A percentile compares a stretch with the other conserved stretches of the same genome.
Conservation (phyloP, 1,140 invertebrate genomes). For the Leptinotarsa undecemlineata region DNA sequence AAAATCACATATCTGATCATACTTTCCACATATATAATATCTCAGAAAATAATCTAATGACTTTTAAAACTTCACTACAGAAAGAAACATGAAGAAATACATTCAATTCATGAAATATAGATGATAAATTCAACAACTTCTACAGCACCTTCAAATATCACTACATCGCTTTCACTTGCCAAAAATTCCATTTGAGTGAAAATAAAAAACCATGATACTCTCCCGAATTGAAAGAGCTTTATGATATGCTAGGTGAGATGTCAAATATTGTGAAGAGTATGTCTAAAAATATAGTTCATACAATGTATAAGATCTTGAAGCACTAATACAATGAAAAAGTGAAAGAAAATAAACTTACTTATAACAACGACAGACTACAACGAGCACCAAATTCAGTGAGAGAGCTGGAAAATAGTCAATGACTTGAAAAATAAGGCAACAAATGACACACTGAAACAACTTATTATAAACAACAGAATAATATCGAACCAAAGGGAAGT, state of each 20-base stretch:
- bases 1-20: background rate
- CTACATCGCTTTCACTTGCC: background rate
- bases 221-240: background rate
- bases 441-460: background rate
- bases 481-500: background rate
- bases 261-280: background rate
- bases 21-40: background rate
- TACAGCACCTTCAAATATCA: background rate
- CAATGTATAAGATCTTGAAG: no score
- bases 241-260: background rate
- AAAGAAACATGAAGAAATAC: background rate
- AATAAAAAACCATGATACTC: background rate
- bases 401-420: no score
- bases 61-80: constrained; percentile 13
- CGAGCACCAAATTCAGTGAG: no score
- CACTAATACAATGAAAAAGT: background rate
- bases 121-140: background rate
- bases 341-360: no score
- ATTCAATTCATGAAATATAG: constrained; percentile 2
- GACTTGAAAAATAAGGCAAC: no score
- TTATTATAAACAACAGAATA: background rate
- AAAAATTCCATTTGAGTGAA: background rate
- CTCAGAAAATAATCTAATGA: constrained; percentile 4
- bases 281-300: no score
- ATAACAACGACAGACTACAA: no score